A percentile compares a stretch with the other conserved stretches of the same genome.
These are phyloP conservation scores for Phataginus tricuspis DNA, from an alignment of 2,797 vertebrate species.

Conservation along the genomic window DNA sequence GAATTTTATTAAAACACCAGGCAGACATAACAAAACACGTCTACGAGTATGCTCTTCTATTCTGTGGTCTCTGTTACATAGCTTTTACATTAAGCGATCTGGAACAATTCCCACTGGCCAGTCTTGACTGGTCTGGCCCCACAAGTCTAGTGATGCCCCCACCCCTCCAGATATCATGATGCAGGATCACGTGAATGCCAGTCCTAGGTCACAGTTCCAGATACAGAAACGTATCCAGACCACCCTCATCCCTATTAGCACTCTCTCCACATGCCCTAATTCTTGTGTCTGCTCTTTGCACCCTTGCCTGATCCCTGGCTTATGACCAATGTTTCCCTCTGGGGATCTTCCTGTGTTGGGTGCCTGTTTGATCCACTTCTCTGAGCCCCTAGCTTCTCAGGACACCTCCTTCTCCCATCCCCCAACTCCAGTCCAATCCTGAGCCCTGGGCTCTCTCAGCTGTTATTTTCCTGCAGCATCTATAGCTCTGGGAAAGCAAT, in stretches of 20 bases:
- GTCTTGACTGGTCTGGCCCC: not conserved
- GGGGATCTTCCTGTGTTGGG: too few relatives aligned
- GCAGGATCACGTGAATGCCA: rapidly evolving
- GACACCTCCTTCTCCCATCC: not conserved
- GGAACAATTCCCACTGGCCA: not conserved
- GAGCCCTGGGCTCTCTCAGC: too few relatives aligned
- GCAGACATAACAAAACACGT: not conserved
- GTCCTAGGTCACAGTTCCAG: rapidly evolving
- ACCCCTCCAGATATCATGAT: rapidly evolving
- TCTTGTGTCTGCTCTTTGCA: not conserved
- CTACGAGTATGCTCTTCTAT: not conserved
- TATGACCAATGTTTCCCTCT: not conserved
- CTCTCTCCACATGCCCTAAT: not conserved
- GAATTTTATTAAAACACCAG: not conserved
- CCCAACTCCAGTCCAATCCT: too few relatives aligned
- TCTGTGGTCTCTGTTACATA: not conserved
- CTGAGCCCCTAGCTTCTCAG: not conserved
- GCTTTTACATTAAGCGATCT: not conserved
- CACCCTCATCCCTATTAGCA: not conserved
- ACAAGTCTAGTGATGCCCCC: not conserved
- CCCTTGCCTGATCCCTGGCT: not conserved
- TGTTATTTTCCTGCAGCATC: not conserved
- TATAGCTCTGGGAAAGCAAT: not conserved
- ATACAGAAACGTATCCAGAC: not conserved
- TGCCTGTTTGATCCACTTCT: not conserved